These are phyloP conservation scores for Meghimatium bilineatum DNA, from an alignment of 2,888 invertebrate species.

Conservation along the genomic window DNA sequence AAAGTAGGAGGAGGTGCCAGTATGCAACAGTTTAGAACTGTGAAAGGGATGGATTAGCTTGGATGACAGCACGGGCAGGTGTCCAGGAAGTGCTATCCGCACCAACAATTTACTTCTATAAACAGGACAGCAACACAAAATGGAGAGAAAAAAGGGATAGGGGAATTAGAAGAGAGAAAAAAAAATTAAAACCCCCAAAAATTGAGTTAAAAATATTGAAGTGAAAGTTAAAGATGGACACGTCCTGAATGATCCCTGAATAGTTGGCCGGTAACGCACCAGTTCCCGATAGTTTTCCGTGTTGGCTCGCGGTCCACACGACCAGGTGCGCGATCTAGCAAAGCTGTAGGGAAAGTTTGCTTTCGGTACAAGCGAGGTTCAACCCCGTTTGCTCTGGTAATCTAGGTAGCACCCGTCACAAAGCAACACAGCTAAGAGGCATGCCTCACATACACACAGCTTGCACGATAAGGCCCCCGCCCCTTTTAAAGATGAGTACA, in stretches of 20 bases:
- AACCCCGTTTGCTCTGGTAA: conserved; percentile 34
- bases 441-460: conserved; percentile 15
- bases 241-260: conserved; percentile 7
- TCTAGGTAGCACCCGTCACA: conserved; percentile 40
- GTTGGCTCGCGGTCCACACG: conserved; percentile 28
- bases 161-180: not conserved
- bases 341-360: conserved; percentile 20
- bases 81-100: not conserved
- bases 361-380: conserved; percentile 21
- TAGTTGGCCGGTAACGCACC: conserved; percentile 26
- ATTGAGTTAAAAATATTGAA: not conserved
- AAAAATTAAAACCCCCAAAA: not conserved
- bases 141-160: not conserved
- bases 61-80: not conserved
- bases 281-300: conserved; percentile 7
- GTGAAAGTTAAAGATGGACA: conserved; percentile 13
- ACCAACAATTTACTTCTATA: not conserved
- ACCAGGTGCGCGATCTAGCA: conserved; percentile 30
- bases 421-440: conserved; percentile 27
- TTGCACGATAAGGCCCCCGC: conserved; percentile 21
- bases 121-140: not conserved
- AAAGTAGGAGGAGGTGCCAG: not conserved
- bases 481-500: not conserved
- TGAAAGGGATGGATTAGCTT: not conserved
- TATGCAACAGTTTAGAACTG: not conserved